Conservation (phyloP, 1,140 invertebrate genomes). For the Drosophila mayri region DNA sequence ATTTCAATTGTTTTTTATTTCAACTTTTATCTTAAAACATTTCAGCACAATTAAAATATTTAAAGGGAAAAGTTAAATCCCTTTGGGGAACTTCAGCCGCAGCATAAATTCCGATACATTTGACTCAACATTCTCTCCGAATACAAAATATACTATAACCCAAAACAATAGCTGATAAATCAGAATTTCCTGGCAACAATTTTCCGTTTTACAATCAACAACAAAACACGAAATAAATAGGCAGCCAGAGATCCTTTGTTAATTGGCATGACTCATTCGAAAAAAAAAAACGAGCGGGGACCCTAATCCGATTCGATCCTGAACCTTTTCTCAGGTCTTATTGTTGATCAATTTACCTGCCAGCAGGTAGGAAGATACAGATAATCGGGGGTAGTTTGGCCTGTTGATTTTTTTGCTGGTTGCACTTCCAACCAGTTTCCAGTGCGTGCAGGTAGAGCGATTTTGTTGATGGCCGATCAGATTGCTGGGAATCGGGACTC, state of each 20-base stretch:
- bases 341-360: constrained; percentile 66
- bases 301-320: constrained; percentile 63
- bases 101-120: constrained; percentile 6
- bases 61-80: neutral
- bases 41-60: constrained; percentile 1
- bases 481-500: neutral
- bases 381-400: constrained; percentile 55
- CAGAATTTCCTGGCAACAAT: constrained; percentile 17
- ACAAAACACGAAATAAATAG: constrained; percentile 40
- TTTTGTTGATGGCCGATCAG: constrained; percentile 21
- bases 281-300: constrained; percentile 26
- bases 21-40: no score
- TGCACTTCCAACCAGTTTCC: constrained; percentile 60
- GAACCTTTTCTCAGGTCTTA: constrained; percentile 50
- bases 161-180: constrained; percentile 12
- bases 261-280: constrained; percentile 66
- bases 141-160: neutral
- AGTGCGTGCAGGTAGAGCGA: constrained; percentile 35
- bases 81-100: constrained; percentile 10
- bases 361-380: constrained; percentile 50
- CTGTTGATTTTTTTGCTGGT: constrained; percentile 20
- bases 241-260: constrained; percentile 46
- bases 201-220: constrained; percentile 57
- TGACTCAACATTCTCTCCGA: constrained; percentile 6
- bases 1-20: constrained; percentile 22